These are phyloP conservation scores for Amphilophus citrinellus DNA, from an alignment of 2,113 vertebrate species.

Conservation along the genomic window DNA sequence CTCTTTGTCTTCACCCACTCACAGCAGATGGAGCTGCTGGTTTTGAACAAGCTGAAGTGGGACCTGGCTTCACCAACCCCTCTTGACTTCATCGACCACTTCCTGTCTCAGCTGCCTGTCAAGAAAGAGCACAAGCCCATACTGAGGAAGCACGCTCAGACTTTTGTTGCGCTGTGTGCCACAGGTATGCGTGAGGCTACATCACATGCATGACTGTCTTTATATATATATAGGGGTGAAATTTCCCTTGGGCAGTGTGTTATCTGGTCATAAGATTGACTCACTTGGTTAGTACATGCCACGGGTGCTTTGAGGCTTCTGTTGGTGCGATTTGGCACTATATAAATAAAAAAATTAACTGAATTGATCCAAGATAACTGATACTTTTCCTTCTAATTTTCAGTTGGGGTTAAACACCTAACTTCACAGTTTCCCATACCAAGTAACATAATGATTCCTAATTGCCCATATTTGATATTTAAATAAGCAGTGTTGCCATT, in stretches of 20 bases:
- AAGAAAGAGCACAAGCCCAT: constrained; percentile 87
- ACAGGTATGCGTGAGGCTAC: constrained; percentile 84
- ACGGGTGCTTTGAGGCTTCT: too few species aligned
- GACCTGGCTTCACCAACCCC: constrained; percentile 94
- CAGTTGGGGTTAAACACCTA: background rate
- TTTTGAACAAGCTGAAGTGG: constrained; percentile 96
- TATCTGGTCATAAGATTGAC: background rate
- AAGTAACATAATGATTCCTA: background rate
- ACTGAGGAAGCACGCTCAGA: constrained; percentile 95
- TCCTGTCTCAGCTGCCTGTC: constrained; percentile 91
- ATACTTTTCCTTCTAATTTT: background rate
- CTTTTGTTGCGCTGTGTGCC: constrained; percentile 94
- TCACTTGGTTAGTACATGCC: background rate
- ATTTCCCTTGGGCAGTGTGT: background rate
- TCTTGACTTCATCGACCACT: constrained; percentile 96
- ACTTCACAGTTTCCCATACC: background rate
- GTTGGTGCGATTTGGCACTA: too few species aligned
- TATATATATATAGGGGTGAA: background rate
- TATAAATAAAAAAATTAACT: too few species aligned
- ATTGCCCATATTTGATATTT: background rate
- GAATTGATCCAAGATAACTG: background rate
- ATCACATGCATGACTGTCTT: background rate
- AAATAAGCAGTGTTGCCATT: background rate
- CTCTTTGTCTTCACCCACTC: background rate
- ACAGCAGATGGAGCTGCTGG: constrained; percentile 94